These are phyloP conservation scores for Rana temporaria DNA, from an alignment of 2,113 vertebrate species.

Conservation along the genomic window DNA sequence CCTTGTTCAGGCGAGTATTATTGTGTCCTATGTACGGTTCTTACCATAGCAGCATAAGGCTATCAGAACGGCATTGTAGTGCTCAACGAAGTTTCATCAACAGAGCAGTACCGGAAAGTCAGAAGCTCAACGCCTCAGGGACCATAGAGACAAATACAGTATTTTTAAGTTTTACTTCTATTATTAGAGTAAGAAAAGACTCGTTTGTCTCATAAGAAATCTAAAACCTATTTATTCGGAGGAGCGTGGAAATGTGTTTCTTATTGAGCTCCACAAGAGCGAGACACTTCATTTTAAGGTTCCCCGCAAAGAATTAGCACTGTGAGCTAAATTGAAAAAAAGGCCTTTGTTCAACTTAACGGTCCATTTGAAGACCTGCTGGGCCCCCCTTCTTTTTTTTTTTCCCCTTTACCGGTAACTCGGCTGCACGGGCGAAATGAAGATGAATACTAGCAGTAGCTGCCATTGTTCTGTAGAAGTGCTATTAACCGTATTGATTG, in stretches of 20 bases:
- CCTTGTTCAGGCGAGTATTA: too few species aligned
- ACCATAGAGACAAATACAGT: background rate
- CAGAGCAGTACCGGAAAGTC: too few species aligned
- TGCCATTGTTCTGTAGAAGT: slow-evolving; percentile 43
- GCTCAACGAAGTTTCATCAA: too few species aligned
- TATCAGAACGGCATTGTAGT: too few species aligned
- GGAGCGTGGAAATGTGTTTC: slow-evolving; percentile 14
- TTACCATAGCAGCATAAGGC: too few species aligned
- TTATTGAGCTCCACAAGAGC: background rate
- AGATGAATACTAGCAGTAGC: slow-evolving; percentile 44
- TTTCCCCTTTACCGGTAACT: background rate
- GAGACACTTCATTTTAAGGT: slow-evolving; percentile 32
- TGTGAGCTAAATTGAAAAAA: slow-evolving; percentile 43
- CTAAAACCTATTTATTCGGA: slow-evolving; percentile 5
- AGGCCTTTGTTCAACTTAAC: slow-evolving; percentile 37
- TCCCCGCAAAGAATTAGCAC: slow-evolving; percentile 46
- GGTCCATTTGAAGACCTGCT: slow-evolving; percentile 36
- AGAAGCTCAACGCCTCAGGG: background rate
- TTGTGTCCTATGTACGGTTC: too few species aligned
- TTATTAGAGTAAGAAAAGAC: background rate
- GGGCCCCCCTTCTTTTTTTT: slow-evolving; percentile 13
- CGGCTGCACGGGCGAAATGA: slow-evolving; percentile 41
- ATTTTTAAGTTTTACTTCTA: background rate
- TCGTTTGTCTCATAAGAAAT: background rate
- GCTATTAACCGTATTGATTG: slow-evolving; percentile 56